These are phyloP conservation scores for Plutomurus gul DNA, from an alignment of 1,140 invertebrate genomes.

Conservation along the genomic window DNA sequence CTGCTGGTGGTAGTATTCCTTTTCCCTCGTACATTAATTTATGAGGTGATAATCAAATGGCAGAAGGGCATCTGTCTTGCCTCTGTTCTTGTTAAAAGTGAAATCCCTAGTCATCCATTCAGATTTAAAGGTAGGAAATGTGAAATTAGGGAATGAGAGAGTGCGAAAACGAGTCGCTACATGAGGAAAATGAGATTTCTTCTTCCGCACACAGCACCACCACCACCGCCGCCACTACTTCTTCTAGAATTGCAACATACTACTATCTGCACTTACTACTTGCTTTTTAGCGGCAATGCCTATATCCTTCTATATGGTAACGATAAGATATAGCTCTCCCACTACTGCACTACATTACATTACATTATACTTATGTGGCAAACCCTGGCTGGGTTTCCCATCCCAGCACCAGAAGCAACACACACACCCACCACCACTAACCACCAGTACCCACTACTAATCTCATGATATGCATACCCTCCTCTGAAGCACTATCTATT, in stretches of 20 bases:
- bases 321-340: not conserved
- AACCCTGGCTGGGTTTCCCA: no score
- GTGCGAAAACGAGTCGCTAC: not conserved
- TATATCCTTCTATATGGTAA: not conserved
- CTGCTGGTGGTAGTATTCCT: not conserved
- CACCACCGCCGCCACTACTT: no score
- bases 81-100: not conserved
- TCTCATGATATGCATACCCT: not conserved
- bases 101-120: conserved; percentile 21
- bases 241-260: no score
- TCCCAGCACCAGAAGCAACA: no score
- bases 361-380: no score
- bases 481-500: no score
- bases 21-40: not conserved
- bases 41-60: conserved; percentile 18
- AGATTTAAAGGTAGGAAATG: conserved; percentile 40
- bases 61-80: conserved; percentile 5
- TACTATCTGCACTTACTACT: no score
- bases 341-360: not conserved
- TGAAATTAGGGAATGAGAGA: not conserved
- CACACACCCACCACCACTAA: no score
- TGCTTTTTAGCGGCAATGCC: no score
- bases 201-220: not conserved
- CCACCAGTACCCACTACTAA: no score
- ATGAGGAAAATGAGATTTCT: conserved; percentile 15